Evolutionary conservation across 2,797 vertebrate genomes (phyloP), one percentile per base, ranked within the genome.

Genomic region (Loris lydekkerianus): DNA sequence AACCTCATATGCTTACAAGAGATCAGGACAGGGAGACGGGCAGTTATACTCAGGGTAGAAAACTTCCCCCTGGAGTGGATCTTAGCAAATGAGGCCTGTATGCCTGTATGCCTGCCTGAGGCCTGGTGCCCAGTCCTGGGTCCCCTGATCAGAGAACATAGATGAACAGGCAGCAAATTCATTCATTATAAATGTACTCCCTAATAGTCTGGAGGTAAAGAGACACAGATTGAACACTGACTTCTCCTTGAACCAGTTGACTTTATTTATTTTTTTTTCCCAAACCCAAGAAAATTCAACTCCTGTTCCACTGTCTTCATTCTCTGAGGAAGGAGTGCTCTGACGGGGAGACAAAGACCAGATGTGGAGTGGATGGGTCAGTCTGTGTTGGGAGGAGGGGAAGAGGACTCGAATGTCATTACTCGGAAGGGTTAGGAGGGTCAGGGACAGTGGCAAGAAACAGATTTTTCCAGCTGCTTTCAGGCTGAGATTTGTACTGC

Each of bases 401-500:
- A 97, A 91, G 78, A 29, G 53, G 67, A 81, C 96, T 95, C 97
- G 97, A 98, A 98, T 98, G 97, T 98, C 98, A 98, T 98, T 98
- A 97, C 97, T 98, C 95, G 97, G 93, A 96, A 96, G 97, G 98
- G 97, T 97, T 34, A 2, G 0, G 0, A 80, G 73, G 97, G 98
- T 98, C 97, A 98, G 97, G 72, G 96, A 98, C 98, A 98, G 98
- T 97, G 97, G 98, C 93, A 81, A 97, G 98, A 98, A 98, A 98
- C 98, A 98, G 98, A 98, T 99, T 99, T 99, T 99, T 98, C 98
- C 99, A 98, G 98, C 97, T 97, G 15, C 98, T 98, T 98, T 98
- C 82, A 94, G 98, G 98, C 98, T 97, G 98, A 98, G 98, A 98
- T 98, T 98, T 98, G 98, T 96, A 96, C 98, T 98, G 97, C 98